Conservation (phyloP, 2,113 vertebrate species). For the Mystacornis crossleyi region DNA sequence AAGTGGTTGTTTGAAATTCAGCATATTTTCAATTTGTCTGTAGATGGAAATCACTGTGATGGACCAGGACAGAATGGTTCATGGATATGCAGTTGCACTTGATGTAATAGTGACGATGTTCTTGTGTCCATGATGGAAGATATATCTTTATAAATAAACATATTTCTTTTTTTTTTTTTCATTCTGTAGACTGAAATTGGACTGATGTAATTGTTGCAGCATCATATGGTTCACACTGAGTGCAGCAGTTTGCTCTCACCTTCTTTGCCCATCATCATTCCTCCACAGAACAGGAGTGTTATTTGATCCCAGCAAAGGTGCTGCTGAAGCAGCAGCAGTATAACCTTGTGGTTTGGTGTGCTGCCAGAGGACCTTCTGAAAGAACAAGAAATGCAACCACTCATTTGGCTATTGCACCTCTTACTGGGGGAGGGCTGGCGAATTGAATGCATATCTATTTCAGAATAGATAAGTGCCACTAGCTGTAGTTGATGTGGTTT, state of each 20-base stretch:
- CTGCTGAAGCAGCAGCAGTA: neutral
- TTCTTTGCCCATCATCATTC: neutral
- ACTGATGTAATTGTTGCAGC: neutral
- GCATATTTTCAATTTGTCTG: neutral
- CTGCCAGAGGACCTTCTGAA: neutral
- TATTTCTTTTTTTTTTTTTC: neutral
- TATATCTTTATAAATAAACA: neutral
- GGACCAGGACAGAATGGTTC: neutral
- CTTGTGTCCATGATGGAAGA: neutral
- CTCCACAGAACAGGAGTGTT: neutral
- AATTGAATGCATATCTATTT: neutral
- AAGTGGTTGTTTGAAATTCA: neutral
- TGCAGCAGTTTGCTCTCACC: neutral
- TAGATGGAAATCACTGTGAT: neutral
- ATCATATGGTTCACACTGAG: neutral
- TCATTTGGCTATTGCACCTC: fast-evolving
- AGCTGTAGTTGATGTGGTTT: neutral
- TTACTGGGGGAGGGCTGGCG: neutral
- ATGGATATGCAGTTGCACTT: neutral
- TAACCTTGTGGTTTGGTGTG: neutral
- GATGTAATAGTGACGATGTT: neutral
- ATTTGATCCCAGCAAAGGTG: neutral
- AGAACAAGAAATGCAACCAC: neutral
- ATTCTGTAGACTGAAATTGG: neutral
- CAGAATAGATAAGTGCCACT: neutral